Evolutionary conservation across 1,140 invertebrate genomes (phyloP).

Genomic region (Papilio polytes): DNA sequence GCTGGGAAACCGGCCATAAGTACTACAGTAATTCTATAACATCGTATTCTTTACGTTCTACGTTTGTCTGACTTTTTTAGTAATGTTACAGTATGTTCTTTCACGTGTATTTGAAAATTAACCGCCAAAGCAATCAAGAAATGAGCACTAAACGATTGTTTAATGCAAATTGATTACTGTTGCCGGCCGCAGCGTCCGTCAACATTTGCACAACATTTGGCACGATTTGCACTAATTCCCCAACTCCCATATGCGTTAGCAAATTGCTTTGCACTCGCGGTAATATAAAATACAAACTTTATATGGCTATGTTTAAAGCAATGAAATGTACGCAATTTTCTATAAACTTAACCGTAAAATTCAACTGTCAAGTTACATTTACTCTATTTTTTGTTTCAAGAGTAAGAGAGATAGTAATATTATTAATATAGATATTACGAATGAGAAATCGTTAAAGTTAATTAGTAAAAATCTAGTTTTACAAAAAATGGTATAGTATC

Average conservation of each 20-base stretch:
- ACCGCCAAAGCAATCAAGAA: neutral
- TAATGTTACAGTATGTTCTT: neutral
- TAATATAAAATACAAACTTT: neutral
- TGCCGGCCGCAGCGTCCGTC: neutral
- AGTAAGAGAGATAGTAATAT: too few species aligned
- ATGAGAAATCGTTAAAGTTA: too few species aligned
- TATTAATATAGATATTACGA: too few species aligned
- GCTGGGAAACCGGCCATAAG: too few species aligned
- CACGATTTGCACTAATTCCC: constrained; percentile 13
- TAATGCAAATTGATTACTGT: constrained; percentile 6
- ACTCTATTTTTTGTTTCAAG: too few species aligned
- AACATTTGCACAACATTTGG: constrained; percentile 29
- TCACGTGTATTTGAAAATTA: neutral
- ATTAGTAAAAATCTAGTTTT: neutral
- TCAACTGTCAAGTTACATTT: too few species aligned
- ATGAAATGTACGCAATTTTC: too few species aligned
- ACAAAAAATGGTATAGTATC: neutral
- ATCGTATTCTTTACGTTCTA: too few species aligned
- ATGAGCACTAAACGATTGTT: neutral
- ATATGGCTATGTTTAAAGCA: neutral
- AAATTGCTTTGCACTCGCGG: neutral
- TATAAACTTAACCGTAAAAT: too few species aligned
- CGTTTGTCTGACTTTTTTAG: too few species aligned
- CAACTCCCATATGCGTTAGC: constrained; percentile 4
- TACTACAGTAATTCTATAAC: too few species aligned